phyloP scores from a whole-genome alignment of 2,797 vertebrate species.

The Lemur catta region DNA sequence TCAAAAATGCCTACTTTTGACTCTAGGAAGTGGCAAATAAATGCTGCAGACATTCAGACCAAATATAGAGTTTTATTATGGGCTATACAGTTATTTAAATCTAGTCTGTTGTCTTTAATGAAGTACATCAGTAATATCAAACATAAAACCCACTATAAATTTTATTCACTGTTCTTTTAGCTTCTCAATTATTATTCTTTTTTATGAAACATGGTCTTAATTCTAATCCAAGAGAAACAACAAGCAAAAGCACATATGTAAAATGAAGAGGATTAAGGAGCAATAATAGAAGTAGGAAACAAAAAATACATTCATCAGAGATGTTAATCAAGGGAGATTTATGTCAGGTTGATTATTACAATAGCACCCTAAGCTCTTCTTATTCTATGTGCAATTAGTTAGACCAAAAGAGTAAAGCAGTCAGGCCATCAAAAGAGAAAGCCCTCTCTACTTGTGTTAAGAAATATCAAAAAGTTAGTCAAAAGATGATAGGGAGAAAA shows the following conservation, averaged over 20 bases:
- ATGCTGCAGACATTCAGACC: neutral
- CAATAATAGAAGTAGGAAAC: neutral
- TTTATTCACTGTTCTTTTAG: neutral
- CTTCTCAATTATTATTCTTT: conserved; percentile 20
- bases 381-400: neutral
- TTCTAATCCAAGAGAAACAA: neutral
- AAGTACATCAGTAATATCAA: neutral
- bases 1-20: conserved; percentile 24
- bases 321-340: neutral
- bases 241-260: neutral
- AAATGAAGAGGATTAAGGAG: conserved; percentile 12
- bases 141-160: neutral
- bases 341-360: neutral
- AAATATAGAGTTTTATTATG: neutral
- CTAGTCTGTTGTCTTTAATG: neutral
- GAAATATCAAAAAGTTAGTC: conserved; percentile 16
- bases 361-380: neutral
- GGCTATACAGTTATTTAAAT: neutral
- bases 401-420: neutral
- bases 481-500: neutral
- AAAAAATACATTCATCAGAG: neutral
- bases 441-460: neutral
- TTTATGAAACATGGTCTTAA: neutral
- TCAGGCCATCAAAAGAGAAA: neutral
- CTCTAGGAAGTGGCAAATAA: conserved; percentile 17